Base-by-base conservation (phyloP, 2,888 invertebrate genomes). In the Stegophylla sp. region DNA sequence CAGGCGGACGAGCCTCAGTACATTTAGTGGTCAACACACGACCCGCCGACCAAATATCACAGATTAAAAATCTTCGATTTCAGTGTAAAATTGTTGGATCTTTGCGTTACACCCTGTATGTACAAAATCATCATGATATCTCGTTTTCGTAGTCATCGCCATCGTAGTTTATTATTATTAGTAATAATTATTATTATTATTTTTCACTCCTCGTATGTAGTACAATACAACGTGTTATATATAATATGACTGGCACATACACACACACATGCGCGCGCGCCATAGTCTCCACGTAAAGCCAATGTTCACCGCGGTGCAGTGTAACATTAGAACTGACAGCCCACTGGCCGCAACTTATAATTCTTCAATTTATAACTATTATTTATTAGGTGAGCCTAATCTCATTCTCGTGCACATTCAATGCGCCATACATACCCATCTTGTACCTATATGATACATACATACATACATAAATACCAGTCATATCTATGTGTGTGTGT, bases 281-380 rank as follows among this genome's bases (percentile, higher is more conserved):
- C 20, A 20, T 23, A 15, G 20, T 74, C 23, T 74, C 28, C 48
- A 26, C 23, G 63, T 51, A 64, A 75, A 75, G 63, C 74, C 74
- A 63, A 75, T 51, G 74, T n/a, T n/a, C n/a, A 64, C 74, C 74
- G 51, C 34, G 45, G n/a, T 10, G 41, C 34, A 4, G 64, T 51
- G 74, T 75, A 75, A 75, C 74, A 64, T 75, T 51, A 75, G 74
- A 75, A 75, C 74, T 64, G 74, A 63, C 74, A 75, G 74, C 63
- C 20, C 48, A 23, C 74, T 63, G 74, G 48, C 74, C 74, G 34
- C 74, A 45, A 34, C 74, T 75, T 75, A 64, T 75, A 75, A 75
- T 63, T 75, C 63, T 63, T 64, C 74, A 15, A 75, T 75, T 75
- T 75, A 75, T 75, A 75, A 75, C 74, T 75, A 75, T 75, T 75